These are phyloP conservation scores for Leptobrachium ailaonicum DNA, from an alignment of 2,113 vertebrate genomes.

Conservation along the genomic window DNA sequence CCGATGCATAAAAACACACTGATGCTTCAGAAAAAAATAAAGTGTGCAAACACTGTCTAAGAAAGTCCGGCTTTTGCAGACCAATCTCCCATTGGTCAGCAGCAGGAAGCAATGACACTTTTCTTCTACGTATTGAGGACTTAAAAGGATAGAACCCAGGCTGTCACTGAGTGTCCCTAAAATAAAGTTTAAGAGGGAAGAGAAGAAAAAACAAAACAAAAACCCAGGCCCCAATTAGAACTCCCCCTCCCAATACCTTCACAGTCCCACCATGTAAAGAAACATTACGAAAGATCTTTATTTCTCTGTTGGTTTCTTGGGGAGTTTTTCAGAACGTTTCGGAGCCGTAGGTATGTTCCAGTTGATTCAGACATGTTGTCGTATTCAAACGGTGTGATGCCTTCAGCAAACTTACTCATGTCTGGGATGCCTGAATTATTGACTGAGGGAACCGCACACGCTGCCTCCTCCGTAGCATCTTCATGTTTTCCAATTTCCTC, in stretches of 20 bases:
- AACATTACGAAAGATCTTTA: constrained; percentile 63
- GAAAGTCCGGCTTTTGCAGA: no score
- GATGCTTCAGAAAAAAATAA: no score
- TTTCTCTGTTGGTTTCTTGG: constrained; percentile 85
- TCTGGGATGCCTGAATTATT: constrained; percentile 76
- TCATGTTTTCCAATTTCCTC: constrained; percentile 28
- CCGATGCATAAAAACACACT: no score
- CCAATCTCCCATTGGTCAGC: no score
- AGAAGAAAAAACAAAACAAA: not conserved
- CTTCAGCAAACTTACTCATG: constrained; percentile 87
- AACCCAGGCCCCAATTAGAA: not conserved
- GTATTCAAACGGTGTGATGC: constrained; percentile 92
- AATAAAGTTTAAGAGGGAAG: not conserved
- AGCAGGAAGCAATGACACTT: no score
- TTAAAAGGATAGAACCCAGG: no score
- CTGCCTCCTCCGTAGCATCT: constrained; percentile 1
- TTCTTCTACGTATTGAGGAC: no score
- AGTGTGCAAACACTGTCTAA: no score
- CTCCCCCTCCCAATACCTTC: not conserved
- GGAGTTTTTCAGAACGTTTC: constrained; percentile 86
- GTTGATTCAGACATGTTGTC: constrained; percentile 92
- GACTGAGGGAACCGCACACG: constrained; percentile 19
- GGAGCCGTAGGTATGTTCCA: constrained; percentile 87
- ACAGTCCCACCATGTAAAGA: not conserved
- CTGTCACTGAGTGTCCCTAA: no score